These are phyloP conservation scores for Probaryconus sp. DNA, from an alignment of 1,140 invertebrate genomes.

Conservation along the genomic window DNA sequence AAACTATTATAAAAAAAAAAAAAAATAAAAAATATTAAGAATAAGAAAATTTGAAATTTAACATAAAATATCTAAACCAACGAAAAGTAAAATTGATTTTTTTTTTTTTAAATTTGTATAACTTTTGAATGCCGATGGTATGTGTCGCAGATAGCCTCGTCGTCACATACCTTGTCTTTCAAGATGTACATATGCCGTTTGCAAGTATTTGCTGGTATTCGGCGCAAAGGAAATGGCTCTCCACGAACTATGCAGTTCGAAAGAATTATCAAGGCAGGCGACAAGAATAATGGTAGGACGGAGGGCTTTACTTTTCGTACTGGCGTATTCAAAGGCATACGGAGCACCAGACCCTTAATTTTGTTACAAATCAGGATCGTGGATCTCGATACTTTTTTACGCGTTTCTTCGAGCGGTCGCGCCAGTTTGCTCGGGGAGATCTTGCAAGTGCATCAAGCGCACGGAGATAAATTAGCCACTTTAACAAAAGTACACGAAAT, in stretches of 20 bases:
- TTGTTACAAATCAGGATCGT: slow-evolving; percentile 58
- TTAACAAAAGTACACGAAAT: slow-evolving; percentile 49
- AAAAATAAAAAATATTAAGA: no score
- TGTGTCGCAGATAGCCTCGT: slow-evolving; percentile 47
- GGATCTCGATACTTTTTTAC: slow-evolving; percentile 55
- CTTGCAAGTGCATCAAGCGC: slow-evolving; percentile 39
- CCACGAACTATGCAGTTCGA: slow-evolving; percentile 56
- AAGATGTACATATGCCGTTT: slow-evolving; percentile 52
- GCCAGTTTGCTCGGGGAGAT: slow-evolving; percentile 26
- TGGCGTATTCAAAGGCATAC: slow-evolving; percentile 52
- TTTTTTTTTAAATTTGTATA: no score
- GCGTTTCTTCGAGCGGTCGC: slow-evolving; percentile 31
- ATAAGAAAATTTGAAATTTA: no score
- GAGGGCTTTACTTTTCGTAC: slow-evolving; percentile 55
- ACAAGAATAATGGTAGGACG: slow-evolving; percentile 56
- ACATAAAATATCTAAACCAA: no score
- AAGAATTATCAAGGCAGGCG: slow-evolving; percentile 61
- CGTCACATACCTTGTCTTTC: slow-evolving; percentile 45
- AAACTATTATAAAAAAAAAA: no score
- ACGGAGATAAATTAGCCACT: slow-evolving; percentile 46
- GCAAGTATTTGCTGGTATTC: slow-evolving; percentile 52
- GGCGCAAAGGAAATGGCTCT: slow-evolving; percentile 50
- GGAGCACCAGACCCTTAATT: slow-evolving; percentile 55
- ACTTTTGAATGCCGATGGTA: slow-evolving; percentile 38
- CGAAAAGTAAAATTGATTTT: no score